Conservation (phyloP, 2,113 vertebrate species). For the Fregata magnificens region DNA sequence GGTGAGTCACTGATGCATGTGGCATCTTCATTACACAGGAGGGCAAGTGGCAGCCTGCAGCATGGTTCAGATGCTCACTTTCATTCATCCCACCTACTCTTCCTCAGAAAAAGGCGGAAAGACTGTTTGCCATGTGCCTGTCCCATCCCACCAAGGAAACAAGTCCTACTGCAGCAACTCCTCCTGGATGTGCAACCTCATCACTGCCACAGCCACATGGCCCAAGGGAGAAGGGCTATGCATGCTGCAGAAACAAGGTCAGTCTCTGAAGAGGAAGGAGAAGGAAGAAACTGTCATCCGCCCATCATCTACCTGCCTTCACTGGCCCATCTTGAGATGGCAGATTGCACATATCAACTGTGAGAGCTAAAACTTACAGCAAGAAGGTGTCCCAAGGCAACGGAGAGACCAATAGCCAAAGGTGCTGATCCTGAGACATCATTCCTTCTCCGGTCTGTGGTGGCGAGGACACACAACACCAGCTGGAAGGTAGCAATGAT, state of each 20-base stretch:
- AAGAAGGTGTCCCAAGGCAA: slow-evolving; percentile 91
- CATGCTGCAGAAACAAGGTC: not conserved
- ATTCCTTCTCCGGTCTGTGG: slow-evolving; percentile 89
- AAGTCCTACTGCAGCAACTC: too few relatives aligned
- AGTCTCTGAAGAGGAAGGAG: not conserved
- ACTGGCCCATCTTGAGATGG: too few relatives aligned
- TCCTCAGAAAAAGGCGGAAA: not conserved
- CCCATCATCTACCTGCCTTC: not conserved
- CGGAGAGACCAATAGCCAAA: slow-evolving; percentile 92
- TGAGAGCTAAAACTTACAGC: slow-evolving; percentile 80
- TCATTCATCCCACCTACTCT: not conserved
- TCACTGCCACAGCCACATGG: not conserved
- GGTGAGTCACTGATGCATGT: not conserved
- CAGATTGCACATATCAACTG: not conserved
- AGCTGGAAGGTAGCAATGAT: slow-evolving; percentile 94
- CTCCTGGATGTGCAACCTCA: not conserved
- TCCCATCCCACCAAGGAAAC: not conserved
- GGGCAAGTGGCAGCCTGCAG: not conserved
- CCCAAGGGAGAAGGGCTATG: not conserved
- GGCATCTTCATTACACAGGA: not conserved
- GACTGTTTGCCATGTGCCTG: not conserved
- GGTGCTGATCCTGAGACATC: slow-evolving; percentile 90
- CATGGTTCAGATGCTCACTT: not conserved
- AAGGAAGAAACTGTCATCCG: not conserved
- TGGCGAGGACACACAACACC: slow-evolving; percentile 93